Conservation (phyloP, 2,888 invertebrate species). For the Eupelmus urozonus region DNA sequence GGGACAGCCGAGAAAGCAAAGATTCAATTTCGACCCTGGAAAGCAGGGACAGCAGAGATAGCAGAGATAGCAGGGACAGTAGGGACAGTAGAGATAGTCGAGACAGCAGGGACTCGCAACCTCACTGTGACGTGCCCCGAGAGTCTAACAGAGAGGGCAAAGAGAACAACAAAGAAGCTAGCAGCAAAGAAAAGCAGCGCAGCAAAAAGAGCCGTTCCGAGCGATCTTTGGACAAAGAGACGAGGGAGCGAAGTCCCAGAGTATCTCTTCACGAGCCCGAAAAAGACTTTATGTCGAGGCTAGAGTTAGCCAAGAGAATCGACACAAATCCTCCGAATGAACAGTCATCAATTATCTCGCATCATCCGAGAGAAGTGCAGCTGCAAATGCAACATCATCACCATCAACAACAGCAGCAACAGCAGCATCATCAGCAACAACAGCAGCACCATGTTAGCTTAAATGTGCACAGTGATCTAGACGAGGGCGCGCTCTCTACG, state of each 20-base stretch:
- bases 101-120: slow-evolving; percentile 67
- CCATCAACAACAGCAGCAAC: slow-evolving; percentile 63
- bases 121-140: slow-evolving; percentile 60
- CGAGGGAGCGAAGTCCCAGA: slow-evolving; percentile 73
- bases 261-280: slow-evolving; percentile 72
- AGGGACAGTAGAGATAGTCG: slow-evolving; percentile 69
- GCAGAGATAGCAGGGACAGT: slow-evolving; percentile 73
- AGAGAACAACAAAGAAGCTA: slow-evolving; percentile 74
- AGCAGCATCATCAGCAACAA: slow-evolving; percentile 68
- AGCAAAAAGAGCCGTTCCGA: slow-evolving; percentile 66
- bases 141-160: slow-evolving; percentile 67
- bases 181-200: slow-evolving; percentile 71
- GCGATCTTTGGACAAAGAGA: slow-evolving; percentile 66
- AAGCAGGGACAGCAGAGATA: slow-evolving; percentile 67
- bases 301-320: slow-evolving; percentile 71
- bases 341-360: slow-evolving; percentile 63
- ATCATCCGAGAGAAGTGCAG: slow-evolving; percentile 64
- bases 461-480: slow-evolving; percentile 72
- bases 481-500: slow-evolving; percentile 71
- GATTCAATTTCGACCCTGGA: slow-evolving; percentile 67
- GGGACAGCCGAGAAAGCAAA: slow-evolving; percentile 71
- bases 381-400: slow-evolving; percentile 61
- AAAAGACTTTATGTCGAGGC: slow-evolving; percentile 72
- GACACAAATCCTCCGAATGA: slow-evolving; percentile 69
- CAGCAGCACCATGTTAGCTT: slow-evolving; percentile 68